A percentile compares a stretch with the other conserved stretches of the same genome.
These are phyloP conservation scores for Dicyrtoma fusca DNA, from an alignment of 2,888 invertebrate genomes.

Conservation along the genomic window DNA sequence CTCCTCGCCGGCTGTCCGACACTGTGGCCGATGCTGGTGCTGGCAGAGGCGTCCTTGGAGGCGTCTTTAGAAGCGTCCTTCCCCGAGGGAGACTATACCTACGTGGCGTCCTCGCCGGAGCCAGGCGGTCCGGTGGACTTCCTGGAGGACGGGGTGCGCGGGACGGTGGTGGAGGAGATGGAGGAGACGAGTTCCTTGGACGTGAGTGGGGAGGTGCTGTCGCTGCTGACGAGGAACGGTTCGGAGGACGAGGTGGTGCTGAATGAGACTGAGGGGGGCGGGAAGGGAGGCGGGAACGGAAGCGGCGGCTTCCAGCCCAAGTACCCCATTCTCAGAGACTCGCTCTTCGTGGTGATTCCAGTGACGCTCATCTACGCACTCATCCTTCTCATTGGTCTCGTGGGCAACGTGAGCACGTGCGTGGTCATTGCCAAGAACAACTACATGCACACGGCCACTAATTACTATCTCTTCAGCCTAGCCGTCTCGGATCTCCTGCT, in stretches of 20 bases:
- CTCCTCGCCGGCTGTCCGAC: not conserved
- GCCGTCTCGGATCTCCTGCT: slow-evolving; percentile 77
- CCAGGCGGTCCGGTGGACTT: not conserved
- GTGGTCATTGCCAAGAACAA: slow-evolving; percentile 75
- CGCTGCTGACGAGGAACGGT: not conserved
- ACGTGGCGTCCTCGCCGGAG: slow-evolving; percentile 4
- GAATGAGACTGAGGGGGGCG: too few relatives aligned
- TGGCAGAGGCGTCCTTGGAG: not conserved
- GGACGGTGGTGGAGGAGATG: too few relatives aligned
- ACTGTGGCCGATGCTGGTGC: not conserved
- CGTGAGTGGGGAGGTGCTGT: not conserved
- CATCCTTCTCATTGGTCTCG: slow-evolving; percentile 73
- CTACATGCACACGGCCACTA: slow-evolving; percentile 81
- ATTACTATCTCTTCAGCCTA: slow-evolving; percentile 79
- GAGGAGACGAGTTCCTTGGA: too few relatives aligned
- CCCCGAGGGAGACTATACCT: not conserved
- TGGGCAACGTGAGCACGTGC: slow-evolving; percentile 80
- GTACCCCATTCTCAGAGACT: slow-evolving; percentile 60
- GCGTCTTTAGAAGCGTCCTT: not conserved
- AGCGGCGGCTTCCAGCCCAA: not conserved
- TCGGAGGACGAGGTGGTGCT: too few relatives aligned
- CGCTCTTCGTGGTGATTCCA: slow-evolving; percentile 68
- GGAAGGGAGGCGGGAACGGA: not conserved
- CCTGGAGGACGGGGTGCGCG: not conserved
- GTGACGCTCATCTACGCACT: slow-evolving; percentile 70